Conservation (phyloP, 1,140 invertebrate species). For the Papilio aristodemus region DNA sequence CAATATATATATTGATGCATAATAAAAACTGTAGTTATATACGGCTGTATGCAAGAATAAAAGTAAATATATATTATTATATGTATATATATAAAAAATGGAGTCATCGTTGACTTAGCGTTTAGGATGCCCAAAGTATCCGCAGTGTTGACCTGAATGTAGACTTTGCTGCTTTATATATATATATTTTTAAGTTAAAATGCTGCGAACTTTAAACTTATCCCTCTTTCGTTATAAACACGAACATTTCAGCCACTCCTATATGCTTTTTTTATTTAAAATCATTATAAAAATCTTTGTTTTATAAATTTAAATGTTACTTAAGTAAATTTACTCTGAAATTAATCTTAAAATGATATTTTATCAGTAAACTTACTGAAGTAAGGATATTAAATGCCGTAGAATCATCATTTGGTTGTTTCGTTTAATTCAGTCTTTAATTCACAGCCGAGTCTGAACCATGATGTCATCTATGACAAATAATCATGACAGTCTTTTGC, state of each 20-base stretch:
- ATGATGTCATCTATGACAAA: slow-evolving; percentile 29
- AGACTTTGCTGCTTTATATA: slow-evolving; percentile 60
- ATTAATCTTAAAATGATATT: neutral
- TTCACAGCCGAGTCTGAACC: slow-evolving; percentile 27
- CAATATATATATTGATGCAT: slow-evolving; percentile 75
- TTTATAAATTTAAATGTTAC: slow-evolving; percentile 8
- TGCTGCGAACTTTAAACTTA: slow-evolving; percentile 33
- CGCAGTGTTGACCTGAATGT: slow-evolving; percentile 73
- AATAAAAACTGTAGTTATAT: slow-evolving; percentile 68
- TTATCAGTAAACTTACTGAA: slow-evolving; percentile 21
- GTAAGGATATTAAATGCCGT: slow-evolving; percentile 16
- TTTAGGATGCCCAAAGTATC: slow-evolving; percentile 78
- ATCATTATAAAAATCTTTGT: slow-evolving; percentile 11
- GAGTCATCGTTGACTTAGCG: slow-evolving; percentile 73
- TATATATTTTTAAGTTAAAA: slow-evolving; percentile 70
- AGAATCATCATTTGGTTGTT: slow-evolving; percentile 24
- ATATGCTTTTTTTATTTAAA: slow-evolving; percentile 26
- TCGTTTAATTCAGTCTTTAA: slow-evolving; percentile 17
- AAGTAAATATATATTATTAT: slow-evolving; percentile 31
- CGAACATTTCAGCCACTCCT: slow-evolving; percentile 34
- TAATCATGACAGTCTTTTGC: slow-evolving; percentile 26
- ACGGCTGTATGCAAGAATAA: slow-evolving; percentile 74
- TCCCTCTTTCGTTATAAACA: slow-evolving; percentile 33
- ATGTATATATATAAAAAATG: slow-evolving; percentile 65
- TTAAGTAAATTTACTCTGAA: slow-evolving; percentile 22